Percentiles rank a stretch among this genome's conserved stretches.
phyloP scores from a whole-genome alignment of 2,797 vertebrate genomes.

The Pterois miles region DNA sequence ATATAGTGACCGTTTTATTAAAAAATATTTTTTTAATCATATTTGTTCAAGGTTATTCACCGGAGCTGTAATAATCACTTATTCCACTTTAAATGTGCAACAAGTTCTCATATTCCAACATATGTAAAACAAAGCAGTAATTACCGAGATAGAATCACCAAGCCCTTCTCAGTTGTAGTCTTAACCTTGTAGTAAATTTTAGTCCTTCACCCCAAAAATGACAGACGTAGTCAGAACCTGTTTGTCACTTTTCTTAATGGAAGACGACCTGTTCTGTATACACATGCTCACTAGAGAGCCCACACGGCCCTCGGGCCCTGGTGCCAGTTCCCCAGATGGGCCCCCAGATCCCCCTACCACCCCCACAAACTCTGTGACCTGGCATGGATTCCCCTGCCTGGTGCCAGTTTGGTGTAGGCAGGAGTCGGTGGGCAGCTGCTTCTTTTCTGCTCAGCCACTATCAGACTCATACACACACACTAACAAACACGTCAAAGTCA shows the following conservation, averaged over 20 bases:
- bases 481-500: conserved; percentile 29
- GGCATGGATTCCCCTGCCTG: conserved; percentile 53
- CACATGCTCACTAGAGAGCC: conserved; percentile 62
- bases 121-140: background rate
- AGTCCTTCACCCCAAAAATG: background rate
- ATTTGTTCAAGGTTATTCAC: no score
- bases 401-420: conserved; percentile 74
- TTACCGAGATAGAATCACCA: background rate
- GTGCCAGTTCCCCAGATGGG: conserved; percentile 82
- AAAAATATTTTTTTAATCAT: no score
- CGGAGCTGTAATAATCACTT: background rate
- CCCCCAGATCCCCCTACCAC: conserved; percentile 59
- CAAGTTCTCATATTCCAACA: background rate
- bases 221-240: conserved; percentile 23
- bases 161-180: background rate
- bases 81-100: background rate
- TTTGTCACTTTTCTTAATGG: conserved; percentile 37
- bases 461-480: background rate
- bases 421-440: conserved; percentile 74
- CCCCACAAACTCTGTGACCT: conserved; percentile 65
- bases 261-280: conserved; percentile 67
- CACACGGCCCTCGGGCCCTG: conserved; percentile 31
- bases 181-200: background rate
- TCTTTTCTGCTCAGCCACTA: conserved; percentile 59
- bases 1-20: no score